Evolutionary conservation across 2,113 vertebrate genomes (phyloP), one percentile per base, ranked within the genome.

Genomic region (Andinoacara biseriatus): DNA sequence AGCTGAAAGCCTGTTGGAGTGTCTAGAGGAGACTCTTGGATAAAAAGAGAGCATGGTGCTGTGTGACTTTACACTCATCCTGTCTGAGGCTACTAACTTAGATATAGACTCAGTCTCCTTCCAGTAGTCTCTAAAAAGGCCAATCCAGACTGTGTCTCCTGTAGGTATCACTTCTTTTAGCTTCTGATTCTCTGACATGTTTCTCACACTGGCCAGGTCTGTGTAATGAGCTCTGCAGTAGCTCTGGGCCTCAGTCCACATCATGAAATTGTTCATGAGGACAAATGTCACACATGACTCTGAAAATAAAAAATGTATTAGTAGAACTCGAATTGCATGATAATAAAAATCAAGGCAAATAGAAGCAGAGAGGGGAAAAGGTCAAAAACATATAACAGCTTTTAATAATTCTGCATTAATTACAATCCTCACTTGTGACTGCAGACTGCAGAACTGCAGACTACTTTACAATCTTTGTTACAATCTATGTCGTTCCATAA

Each of bases 101-200:
- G 33, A 33, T 33, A 33, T 33, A 33, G 33, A 33, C 33, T 33
- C 33, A 33, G 33, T 33, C 33, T 33, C 7, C 14, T 5, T 86
- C 83, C 80, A 89, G 62, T 52, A 8, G 57, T 74, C 52, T 60
- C 78, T 81, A 63, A 24, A 69, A 24, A 86, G 76, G 40, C 87
- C 80, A 31, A 80, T 77, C 87, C 83, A 82, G 80, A 31, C 79
- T 57, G 13, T 11, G 1, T 13, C 2, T 22, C 13, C 74, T 56
- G 0, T 9, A 0, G 58, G 78, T 15, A 67, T 33, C 8, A 38
- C 10, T 5, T 17, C 1, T 2, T 5, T 15, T 13, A 88, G 2
- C 52, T 54, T 5, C 82, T 65, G 22, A 54, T 63, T 60, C 10
- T 83, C 62, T 2, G 49, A 10, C 9, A 6, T 2, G 9, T 80